phyloP scores from a whole-genome alignment of 2,888 invertebrate genomes.

The Carpatolechia fugitivella region DNA sequence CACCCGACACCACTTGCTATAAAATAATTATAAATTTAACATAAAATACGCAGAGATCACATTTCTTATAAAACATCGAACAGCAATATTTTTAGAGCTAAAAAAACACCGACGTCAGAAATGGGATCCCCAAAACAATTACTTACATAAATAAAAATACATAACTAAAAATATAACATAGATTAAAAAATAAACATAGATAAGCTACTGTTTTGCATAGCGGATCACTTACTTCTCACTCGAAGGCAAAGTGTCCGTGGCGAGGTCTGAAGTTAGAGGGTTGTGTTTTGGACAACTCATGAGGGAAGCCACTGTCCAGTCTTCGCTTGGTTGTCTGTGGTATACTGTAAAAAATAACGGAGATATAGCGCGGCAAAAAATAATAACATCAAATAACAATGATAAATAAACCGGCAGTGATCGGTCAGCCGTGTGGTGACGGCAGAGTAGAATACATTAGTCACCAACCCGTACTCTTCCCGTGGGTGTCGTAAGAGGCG shows the following conservation, averaged over 20 bases:
- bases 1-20: conserved; percentile 78
- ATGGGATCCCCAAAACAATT: conserved; percentile 27
- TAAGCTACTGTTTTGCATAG: not conserved
- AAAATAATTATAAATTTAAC: conserved; percentile 42
- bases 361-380: not conserved
- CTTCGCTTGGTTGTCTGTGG: conserved; percentile 71
- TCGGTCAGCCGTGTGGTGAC: too few species aligned
- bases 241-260: conserved; percentile 61
- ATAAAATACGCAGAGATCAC: conserved; percentile 15
- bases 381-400: not conserved
- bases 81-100: too few species aligned
- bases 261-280: conserved; percentile 45
- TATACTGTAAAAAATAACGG: conserved; percentile 37
- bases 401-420: not conserved
- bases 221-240: conserved; percentile 70
- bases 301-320: conserved; percentile 86
- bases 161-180: conserved; percentile 25
- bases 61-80: not conserved
- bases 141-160: conserved; percentile 27
- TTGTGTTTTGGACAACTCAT: conserved; percentile 85
- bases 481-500: too few species aligned
- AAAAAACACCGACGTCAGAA: not conserved
- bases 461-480: too few species aligned
- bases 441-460: too few species aligned
- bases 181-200: conserved; percentile 15